phyloP scores from a whole-genome alignment of 2,113 vertebrate genomes.

The Gorsachius goisagi region DNA sequence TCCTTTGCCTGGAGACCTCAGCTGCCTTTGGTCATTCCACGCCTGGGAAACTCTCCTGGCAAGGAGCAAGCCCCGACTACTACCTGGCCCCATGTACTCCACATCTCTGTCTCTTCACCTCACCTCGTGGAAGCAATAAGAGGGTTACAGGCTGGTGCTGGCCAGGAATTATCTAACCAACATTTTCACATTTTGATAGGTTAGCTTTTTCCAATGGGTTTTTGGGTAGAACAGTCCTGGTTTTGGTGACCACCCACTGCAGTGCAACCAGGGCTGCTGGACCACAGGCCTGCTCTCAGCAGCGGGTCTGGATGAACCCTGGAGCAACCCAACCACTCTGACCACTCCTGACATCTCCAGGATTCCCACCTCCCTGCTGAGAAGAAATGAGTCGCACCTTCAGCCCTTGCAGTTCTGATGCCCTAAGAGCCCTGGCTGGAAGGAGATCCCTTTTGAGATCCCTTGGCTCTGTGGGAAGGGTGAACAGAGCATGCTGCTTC shows the following conservation, averaged over 20 bases:
- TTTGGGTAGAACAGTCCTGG: not conserved
- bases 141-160: not conserved
- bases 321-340: not conserved
- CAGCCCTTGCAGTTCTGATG: not conserved
- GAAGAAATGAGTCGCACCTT: not conserved
- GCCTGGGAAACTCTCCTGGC: slow-evolving; percentile 35
- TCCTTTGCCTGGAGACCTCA: slow-evolving; percentile 13
- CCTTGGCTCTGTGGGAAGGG: not conserved
- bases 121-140: not conserved
- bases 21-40: not conserved
- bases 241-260: not conserved
- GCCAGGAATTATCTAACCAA: not conserved
- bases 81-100: not conserved
- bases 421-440: not conserved
- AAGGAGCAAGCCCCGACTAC: not conserved
- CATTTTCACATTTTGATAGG: not conserved
- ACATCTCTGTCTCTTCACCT: not conserved
- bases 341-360: not conserved
- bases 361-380: not conserved
- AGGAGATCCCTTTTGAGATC: not conserved
- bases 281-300: not conserved
- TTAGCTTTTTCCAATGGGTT: not conserved
- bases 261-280: not conserved
- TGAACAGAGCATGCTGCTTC: not conserved
- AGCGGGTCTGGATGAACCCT: not conserved